phyloP scores from a whole-genome alignment of 2,888 invertebrate genomes.

The Panopea generosa region DNA sequence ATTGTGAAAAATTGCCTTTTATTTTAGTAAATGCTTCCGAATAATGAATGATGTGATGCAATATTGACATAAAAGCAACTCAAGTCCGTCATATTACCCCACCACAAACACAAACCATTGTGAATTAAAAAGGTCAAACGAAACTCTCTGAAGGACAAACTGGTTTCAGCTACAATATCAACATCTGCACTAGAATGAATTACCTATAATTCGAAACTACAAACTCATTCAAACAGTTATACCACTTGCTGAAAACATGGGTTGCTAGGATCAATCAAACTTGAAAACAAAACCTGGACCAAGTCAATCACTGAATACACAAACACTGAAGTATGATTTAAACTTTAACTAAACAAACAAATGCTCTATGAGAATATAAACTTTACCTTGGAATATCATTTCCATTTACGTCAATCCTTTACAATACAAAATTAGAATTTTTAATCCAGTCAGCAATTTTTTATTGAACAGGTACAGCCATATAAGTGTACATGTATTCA shows the following conservation, averaged over 20 bases:
- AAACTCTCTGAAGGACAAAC: constrained; percentile 58
- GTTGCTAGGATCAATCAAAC: constrained; percentile 58
- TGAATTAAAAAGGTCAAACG: constrained; percentile 57
- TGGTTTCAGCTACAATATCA: constrained; percentile 28
- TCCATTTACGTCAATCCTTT: constrained; percentile 5
- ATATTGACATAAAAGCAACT: constrained; percentile 51
- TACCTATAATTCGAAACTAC: background rate
- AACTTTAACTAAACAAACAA: background rate
- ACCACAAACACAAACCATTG: constrained; percentile 47
- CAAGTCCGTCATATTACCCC: constrained; percentile 45
- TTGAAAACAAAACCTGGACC: constrained; percentile 40
- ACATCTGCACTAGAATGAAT: background rate
- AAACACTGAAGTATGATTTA: constrained; percentile 8
- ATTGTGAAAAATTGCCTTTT: background rate
- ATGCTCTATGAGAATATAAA: constrained; percentile 4
- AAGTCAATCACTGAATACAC: constrained; percentile 16
- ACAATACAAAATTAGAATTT: constrained; percentile 1
- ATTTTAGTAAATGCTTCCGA: background rate
- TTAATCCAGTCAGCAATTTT: constrained; percentile 61
- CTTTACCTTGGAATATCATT: constrained; percentile 54
- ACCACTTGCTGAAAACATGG: constrained; percentile 34
- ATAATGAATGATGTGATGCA: constrained; percentile 58
- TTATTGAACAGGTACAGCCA: constrained; percentile 23
- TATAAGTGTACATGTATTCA: constrained; percentile 52
- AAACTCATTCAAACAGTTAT: constrained; percentile 1